Base-by-base conservation (phyloP, 2,888 invertebrate species). In the Ommatoiulus sabulosus region DNA sequence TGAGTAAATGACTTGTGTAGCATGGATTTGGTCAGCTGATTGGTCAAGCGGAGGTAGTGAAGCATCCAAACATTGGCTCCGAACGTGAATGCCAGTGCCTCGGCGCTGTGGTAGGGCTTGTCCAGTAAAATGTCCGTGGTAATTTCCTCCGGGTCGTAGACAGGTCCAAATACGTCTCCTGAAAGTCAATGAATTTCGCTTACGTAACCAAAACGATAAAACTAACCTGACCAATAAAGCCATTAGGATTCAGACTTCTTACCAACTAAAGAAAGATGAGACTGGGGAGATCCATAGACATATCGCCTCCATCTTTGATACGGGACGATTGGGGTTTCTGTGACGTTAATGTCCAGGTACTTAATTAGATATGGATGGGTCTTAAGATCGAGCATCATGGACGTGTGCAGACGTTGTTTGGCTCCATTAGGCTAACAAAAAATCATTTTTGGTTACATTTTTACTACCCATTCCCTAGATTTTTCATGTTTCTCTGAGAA, bases 121-220 rank as follows among this genome's bases (percentile, higher is more conserved):
- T 92, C 92, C 89, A 94, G 91, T 48, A 92, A 90, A n/a, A 90
- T 90, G 24, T 91, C 90, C 85, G 92, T 90, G 8, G 91, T 91
- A 17, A 92, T 91, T 2, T 92, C 92, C 6, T 91, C 91, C 63
- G 89, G 87, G 5, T 92, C 92, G 90, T 93, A 93, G 10, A 93
- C 92, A 8, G 94, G 94, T 0, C 94, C 94, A 89, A 94, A 93
- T 4, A 94, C 92, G 91, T 94, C 94, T 90, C 94, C 94, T 94
- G 90, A 24, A 87, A 86, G 17, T 7, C 72, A 10, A 24, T 52
- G 12, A 12, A 10, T 15, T 57, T 72, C 1, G 4, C 43, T 10
- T 4, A 6, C 0, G n/a, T 4, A 12, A 4, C 4, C 44, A 44
- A 35, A 35, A 35, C 35, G 35, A 17, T 15, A 17, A 52, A 86